These are phyloP conservation scores for Tetragonula carbonaria DNA, from an alignment of 2,888 invertebrate genomes.

Conservation along the genomic window DNA sequence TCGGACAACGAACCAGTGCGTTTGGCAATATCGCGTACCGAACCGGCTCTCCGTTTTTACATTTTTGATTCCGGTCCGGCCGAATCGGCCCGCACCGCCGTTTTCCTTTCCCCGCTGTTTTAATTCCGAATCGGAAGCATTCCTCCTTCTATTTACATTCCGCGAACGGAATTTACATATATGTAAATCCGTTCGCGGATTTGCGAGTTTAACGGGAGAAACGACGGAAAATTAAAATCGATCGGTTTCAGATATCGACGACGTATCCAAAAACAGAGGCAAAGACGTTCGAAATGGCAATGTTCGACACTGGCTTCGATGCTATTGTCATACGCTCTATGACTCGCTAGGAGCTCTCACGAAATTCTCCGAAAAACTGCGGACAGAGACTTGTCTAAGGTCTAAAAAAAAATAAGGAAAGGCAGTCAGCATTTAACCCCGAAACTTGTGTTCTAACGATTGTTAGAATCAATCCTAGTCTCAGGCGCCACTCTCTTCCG, in stretches of 20 bases:
- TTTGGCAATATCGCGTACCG: constrained; percentile 17
- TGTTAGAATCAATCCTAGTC: too few species aligned
- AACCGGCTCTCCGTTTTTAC: constrained; percentile 25
- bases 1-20: not conserved
- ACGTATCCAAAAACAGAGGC: not conserved
- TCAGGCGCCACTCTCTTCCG: too few species aligned
- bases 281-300: not conserved
- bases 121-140: constrained; percentile 6
- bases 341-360: too few species aligned
- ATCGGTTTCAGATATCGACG: constrained; percentile 3
- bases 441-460: too few species aligned
- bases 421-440: too few species aligned
- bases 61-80: constrained; percentile 26
- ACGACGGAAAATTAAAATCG: constrained; percentile 26
- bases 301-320: not conserved
- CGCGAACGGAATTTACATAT: constrained; percentile 13
- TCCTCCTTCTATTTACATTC: constrained; percentile 26
- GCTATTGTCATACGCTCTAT: not conserved
- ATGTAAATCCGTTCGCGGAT: constrained; percentile 9
- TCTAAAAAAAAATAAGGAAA: too few species aligned
- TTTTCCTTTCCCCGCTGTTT: constrained; percentile 3
- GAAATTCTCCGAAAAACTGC: too few species aligned
- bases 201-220: constrained; percentile 12
- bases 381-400: too few species aligned
- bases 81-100: not conserved